Evolutionary conservation across 2,888 invertebrate species (phyloP).

Genomic region (Fragum fragum): DNA sequence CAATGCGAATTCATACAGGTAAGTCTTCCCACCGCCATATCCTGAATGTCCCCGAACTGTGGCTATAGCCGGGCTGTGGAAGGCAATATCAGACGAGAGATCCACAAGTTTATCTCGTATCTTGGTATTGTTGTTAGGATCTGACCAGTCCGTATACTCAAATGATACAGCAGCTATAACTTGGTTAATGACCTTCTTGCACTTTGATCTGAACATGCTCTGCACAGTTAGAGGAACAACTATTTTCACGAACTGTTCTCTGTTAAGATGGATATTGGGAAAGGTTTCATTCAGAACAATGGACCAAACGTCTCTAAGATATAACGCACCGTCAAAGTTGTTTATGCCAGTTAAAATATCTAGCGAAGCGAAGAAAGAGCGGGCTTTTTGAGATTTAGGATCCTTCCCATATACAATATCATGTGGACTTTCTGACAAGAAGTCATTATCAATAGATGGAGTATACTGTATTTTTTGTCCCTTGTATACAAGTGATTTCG

Average conservation of each 20-base stretch:
- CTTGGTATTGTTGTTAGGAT: conserved; percentile 88
- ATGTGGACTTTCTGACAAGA: conserved; percentile 37
- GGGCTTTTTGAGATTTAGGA: conserved; percentile 31
- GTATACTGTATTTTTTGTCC: conserved; percentile 1
- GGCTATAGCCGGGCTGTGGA: conserved; percentile 96
- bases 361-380: conserved; percentile 45
- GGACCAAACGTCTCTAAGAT: conserved; percentile 31
- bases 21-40: conserved; percentile 43
- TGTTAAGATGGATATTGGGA: conserved; percentile 35
- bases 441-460: conserved; percentile 50
- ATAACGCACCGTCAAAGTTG: conserved; percentile 44
- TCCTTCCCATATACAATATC: conserved; percentile 44
- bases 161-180: conserved; percentile 28
- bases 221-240: conserved; percentile 25
- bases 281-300: conserved; percentile 19
- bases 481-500: background rate
- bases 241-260: conserved; percentile 35
- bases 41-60: conserved; percentile 94
- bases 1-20: conserved; percentile 72
- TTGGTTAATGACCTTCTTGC: conserved; percentile 8
- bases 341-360: conserved; percentile 53
- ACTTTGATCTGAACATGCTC: background rate
- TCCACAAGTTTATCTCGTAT: conserved; percentile 96
- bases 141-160: conserved; percentile 47
- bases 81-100: conserved; percentile 97